Percentiles rank a stretch among this genome's conserved stretches.
Conservation (phyloP, 2,888 invertebrate genomes). For the Drosophila meridiana region DNA sequence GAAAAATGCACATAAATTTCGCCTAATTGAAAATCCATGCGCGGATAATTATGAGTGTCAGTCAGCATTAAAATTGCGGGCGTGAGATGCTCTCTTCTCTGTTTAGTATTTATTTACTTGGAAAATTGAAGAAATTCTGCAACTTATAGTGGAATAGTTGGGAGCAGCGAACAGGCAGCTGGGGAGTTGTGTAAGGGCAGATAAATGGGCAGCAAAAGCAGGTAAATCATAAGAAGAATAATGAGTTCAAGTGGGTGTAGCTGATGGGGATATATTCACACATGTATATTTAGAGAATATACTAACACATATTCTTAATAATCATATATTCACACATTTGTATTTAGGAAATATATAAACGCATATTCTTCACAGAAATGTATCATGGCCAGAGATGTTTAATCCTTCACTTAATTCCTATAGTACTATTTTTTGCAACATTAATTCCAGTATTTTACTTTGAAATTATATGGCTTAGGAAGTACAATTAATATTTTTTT, state of each 20-base stretch:
- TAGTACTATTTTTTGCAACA: too few relatives aligned
- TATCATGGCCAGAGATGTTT: too few relatives aligned
- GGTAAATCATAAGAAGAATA: neutral
- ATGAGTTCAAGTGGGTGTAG: neutral
- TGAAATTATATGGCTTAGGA: too few relatives aligned
- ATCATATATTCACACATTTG: neutral
- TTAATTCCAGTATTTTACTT: too few relatives aligned
- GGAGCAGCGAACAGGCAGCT: neutral
- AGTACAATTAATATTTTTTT: too few relatives aligned
- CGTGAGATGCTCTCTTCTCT: constrained; percentile 24
- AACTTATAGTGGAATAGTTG: neutral
- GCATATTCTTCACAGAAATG: too few relatives aligned
- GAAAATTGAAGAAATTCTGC: constrained; percentile 12
- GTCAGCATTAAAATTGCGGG: constrained; percentile 55
- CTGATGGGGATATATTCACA: neutral
- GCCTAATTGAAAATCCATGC: constrained; percentile 78
- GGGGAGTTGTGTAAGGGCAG: neutral
- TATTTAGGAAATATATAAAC: neutral
- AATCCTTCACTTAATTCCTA: too few relatives aligned
- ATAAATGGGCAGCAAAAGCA: neutral
- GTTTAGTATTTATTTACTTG: constrained; percentile 39
- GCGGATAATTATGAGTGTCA: constrained; percentile 74
- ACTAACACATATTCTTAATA: too few relatives aligned
- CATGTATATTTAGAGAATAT: neutral
- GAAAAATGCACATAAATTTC: constrained; percentile 79